Base-by-base conservation (phyloP, 2,113 vertebrate genomes). In the Lathamus discolor region DNA sequence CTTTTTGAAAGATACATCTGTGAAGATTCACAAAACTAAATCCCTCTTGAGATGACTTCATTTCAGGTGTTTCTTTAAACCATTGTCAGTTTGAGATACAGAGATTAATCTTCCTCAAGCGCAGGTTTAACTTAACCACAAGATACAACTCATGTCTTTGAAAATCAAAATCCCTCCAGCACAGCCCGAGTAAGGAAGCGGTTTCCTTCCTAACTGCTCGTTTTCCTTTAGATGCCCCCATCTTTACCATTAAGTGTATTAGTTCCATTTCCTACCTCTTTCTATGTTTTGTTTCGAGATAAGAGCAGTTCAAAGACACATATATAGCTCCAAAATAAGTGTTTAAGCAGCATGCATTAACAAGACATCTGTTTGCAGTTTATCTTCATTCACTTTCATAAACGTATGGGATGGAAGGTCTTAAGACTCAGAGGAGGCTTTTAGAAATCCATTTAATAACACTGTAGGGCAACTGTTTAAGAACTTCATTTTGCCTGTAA, bases 131-230 rank as follows among this genome's bases (percentile, higher is more conserved):
- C 72, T 90, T 83, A 90, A 96, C 92, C 91, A 83, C 96, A 92
- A 41, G 59, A 70, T 77, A 70, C 68, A 77, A 18, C 37, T 92
- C 13, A 73, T 86, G 88, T 95, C 79, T 83, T 72, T 88, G 83
- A 97, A 95, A 81, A 31, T 77, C 76, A 41, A 59, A 86, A 90
- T 93, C 68, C 64, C 46, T 88, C 72, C 68, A 86, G 72, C 41
- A 63, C 28, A 88, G 43, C 55, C n/a, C 0, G 2, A 79, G 59
- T 20, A 80, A 95, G 93, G 88, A 90, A 93, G 94, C 49, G 86
- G 92, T 93, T 97, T 97, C 96, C 95, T 97, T 94, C 88, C 80
- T 97, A 97, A 97, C 96, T 95, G 96, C 52, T 95, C 57, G 23
- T 86, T 96, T 93, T 76, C 83, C 79, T 90, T 80, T 75, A 86